Evolutionary conservation across 2,113 vertebrate species (phyloP).

Genomic region (Malurus cyaneus): DNA sequence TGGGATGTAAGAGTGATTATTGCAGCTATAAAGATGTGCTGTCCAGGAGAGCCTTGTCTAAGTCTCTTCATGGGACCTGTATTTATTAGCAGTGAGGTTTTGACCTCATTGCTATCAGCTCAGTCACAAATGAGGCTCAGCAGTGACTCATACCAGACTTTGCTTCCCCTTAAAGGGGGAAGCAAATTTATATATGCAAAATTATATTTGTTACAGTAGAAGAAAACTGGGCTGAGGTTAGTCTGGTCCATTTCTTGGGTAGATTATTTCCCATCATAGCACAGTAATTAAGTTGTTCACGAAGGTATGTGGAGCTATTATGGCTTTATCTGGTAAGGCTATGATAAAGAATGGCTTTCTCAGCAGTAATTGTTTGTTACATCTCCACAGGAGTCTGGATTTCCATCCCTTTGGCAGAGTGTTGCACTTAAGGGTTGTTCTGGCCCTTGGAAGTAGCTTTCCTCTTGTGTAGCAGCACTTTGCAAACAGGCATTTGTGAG

Average conservation of each 20-base stretch:
- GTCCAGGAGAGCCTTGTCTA: no score
- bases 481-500: neutral
- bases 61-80: neutral
- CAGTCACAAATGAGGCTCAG: neutral
- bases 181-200: neutral
- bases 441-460: neutral
- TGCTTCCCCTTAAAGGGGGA: neutral
- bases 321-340: neutral
- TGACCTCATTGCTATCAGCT: neutral
- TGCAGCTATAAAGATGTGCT: rapidly evolving
- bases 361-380: rapidly evolving
- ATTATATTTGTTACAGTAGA: neutral
- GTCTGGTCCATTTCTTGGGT: neutral
- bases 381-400: neutral
- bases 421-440: neutral
- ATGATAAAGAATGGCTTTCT: neutral
- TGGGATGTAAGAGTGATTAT: neutral
- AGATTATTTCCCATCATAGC: neutral
- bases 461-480: neutral
- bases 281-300: neutral
- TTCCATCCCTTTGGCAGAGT: neutral
- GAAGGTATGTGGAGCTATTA: neutral
- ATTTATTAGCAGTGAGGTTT: neutral
- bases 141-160: neutral
- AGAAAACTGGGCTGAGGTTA: neutral